Base-by-base conservation (phyloP, 2,888 invertebrate genomes). In the Matsumyia berberina region DNA sequence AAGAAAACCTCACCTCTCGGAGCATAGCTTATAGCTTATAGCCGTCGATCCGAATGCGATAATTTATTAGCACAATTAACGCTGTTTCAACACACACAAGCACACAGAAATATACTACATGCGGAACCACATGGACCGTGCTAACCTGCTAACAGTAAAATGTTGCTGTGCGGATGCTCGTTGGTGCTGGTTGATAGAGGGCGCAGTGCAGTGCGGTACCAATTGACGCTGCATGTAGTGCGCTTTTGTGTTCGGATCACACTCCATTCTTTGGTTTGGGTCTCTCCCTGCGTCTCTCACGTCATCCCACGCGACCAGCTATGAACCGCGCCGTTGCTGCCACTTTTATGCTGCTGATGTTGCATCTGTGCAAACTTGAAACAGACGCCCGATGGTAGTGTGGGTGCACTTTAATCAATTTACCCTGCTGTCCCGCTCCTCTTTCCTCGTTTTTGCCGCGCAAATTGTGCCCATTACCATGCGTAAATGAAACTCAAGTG, bases 21-120 rank as follows among this genome's bases (percentile, higher is more conserved):
- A 46, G 66, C 51, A 66, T 24, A 39, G 60, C 66, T 67, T 74
- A 62, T 60, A 29, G 70, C 64, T 58, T 51, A 73, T 11, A 74
- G 62, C 69, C 64, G 64, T 66, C 80, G 66, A 85, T 85, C 66
- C 70, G 74, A 80, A 85, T 76, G 80, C 80, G 85, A 80, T 85
- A 85, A 85, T 85, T 85, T 85, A 85, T 85, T 79, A 85, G 85
- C 70, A 85, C 79, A 85, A 85, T 85, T 85, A 85, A 85, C 85
- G 85, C 79, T 85, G 80, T 80, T 85, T 85, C 85, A 85, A 85
- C 85, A 85, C 58, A 79, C 78, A 73, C n/a, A n/a, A n/a, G n/a
- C 46, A 37, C 49, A 69, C 74, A 74, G 39, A 42, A 15, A 57
- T 39, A 19, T 8, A 12, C 53, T n/a, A 60, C 31, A 46, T 33